These are phyloP conservation scores for Antechinus stuartii DNA, from an alignment of 2,113 vertebrate species.

Conservation along the genomic window DNA sequence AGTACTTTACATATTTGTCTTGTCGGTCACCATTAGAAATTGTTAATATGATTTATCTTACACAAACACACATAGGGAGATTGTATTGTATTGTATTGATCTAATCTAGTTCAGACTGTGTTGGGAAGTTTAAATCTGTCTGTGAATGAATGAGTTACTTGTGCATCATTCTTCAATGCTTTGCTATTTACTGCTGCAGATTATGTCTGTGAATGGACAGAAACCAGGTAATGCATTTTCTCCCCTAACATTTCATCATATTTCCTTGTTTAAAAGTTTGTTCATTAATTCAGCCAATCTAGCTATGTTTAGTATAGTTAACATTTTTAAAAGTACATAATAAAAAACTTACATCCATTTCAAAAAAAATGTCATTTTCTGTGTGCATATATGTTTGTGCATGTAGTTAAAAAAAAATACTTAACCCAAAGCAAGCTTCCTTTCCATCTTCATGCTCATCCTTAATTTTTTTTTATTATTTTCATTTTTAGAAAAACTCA, in stretches of 20 bases:
- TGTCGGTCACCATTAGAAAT: not conserved
- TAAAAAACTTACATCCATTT: fast-evolving
- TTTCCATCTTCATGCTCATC: fast-evolving
- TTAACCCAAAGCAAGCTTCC: fast-evolving
- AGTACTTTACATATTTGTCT: not conserved
- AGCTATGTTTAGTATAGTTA: not conserved
- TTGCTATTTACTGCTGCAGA: conserved; percentile 80
- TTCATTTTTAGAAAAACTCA: fast-evolving
- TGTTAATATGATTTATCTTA: not conserved
- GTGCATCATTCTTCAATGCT: conserved; percentile 75
- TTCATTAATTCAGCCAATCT: not conserved
- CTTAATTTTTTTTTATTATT: not conserved
- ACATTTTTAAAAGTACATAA: not conserved
- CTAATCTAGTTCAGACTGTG: not conserved
- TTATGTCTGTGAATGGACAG: conserved; percentile 77
- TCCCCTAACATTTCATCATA: not conserved
- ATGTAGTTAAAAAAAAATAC: not conserved
- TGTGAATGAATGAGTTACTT: conserved; percentile 29
- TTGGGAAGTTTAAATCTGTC: conserved; percentile 22
- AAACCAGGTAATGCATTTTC: conserved; percentile 80
- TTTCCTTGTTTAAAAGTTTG: conserved; percentile 23
- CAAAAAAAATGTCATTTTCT: not conserved
- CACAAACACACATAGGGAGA: not conserved
- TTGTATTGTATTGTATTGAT: fast-evolving
- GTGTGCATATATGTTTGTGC: fast-evolving